Conservation (phyloP, 2,888 invertebrate genomes). For the Ceramica pisi region DNA sequence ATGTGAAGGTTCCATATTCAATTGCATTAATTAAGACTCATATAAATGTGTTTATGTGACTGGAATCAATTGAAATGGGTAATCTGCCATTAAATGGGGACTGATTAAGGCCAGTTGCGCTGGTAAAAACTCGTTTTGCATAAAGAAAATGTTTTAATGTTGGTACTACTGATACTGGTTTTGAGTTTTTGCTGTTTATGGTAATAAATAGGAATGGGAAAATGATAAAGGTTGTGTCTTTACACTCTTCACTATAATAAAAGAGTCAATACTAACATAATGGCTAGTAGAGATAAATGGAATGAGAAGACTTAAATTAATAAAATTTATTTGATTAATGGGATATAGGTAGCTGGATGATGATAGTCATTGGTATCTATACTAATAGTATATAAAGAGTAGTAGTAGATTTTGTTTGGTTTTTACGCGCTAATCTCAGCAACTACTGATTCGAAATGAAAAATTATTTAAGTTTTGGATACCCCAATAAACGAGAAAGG, state of each 20-base stretch:
- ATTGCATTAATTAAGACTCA: constrained; percentile 48
- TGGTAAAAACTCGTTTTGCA: constrained; percentile 31
- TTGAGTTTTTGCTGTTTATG: constrained; percentile 1
- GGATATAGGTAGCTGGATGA: too few relatives aligned
- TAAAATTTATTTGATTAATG: too few relatives aligned
- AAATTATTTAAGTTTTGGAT: too few relatives aligned
- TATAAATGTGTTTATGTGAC: constrained; percentile 38
- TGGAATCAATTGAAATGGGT: constrained; percentile 47
- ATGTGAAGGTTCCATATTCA: constrained; percentile 50
- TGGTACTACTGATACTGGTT: constrained; percentile 6
- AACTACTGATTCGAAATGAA: too few relatives aligned
- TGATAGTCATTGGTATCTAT: too few relatives aligned
- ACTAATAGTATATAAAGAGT: too few relatives aligned
- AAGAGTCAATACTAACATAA: neutral
- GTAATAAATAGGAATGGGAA: neutral
- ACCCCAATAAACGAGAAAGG: too few relatives aligned
- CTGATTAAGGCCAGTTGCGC: constrained; percentile 38
- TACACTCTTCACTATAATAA: neutral
- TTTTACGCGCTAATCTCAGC: too few relatives aligned
- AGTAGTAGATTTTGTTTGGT: too few relatives aligned
- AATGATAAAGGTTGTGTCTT: neutral
- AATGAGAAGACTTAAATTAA: too few relatives aligned
- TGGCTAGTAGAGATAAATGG: neutral
- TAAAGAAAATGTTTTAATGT: constrained; percentile 21
- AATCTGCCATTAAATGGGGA: constrained; percentile 21